These are phyloP conservation scores for Chrysopilus asiliformis DNA, from an alignment of 2,888 invertebrate species.

Conservation along the genomic window DNA sequence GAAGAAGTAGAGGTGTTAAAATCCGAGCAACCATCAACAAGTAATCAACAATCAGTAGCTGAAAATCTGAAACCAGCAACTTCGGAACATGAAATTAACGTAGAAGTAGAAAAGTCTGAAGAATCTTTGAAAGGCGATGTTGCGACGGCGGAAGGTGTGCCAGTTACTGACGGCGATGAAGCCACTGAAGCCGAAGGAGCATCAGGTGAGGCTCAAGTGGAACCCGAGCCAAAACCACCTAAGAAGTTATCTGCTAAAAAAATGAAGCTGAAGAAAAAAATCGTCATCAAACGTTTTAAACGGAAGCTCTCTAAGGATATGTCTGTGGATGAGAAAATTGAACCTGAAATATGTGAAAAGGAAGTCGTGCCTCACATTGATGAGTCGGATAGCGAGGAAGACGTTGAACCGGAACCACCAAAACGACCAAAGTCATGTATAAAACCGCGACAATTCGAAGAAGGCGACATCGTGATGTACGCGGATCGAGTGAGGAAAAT, in stretches of 20 bases:
- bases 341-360: conserved; percentile 30
- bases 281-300: conserved; percentile 30
- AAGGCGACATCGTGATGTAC: conserved; percentile 30
- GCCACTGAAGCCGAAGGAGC: neutral
- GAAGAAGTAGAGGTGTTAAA: too few relatives aligned
- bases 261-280: conserved; percentile 20
- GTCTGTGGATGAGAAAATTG: conserved; percentile 12
- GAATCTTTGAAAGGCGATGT: too few relatives aligned
- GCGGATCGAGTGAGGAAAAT: conserved; percentile 31
- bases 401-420: conserved; percentile 9
- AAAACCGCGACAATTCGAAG: conserved; percentile 27
- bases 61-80: neutral
- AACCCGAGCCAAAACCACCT: neutral
- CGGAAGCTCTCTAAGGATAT: conserved; percentile 27
- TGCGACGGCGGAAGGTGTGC: too few relatives aligned
- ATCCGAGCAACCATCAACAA: too few relatives aligned
- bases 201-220: neutral
- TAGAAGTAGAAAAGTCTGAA: too few relatives aligned
- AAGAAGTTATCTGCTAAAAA: conserved; percentile 21
- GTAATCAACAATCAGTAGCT: neutral
- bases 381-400: conserved; percentile 17
- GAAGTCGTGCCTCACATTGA: conserved; percentile 26
- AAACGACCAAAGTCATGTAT: conserved; percentile 26
- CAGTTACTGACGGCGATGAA: too few relatives aligned
- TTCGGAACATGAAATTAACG: neutral